Conservation (phyloP, 2,797 vertebrate genomes). For the Lagodon rhomboides region DNA sequence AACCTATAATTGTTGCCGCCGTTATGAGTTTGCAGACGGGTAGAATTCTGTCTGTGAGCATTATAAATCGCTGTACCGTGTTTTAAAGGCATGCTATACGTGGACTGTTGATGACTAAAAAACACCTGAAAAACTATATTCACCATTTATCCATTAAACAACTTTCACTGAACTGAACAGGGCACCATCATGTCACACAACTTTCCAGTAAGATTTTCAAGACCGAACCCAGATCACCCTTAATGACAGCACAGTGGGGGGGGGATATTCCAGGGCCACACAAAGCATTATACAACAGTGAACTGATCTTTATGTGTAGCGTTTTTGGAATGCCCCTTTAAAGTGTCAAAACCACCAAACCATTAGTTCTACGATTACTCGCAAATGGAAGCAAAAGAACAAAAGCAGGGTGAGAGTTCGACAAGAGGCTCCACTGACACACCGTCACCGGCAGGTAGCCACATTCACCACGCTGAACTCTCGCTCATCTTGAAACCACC, state of each 20-base stretch:
- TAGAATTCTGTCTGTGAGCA: too few species aligned
- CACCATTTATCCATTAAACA: neutral
- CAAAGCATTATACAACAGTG: neutral
- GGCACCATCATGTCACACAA: neutral
- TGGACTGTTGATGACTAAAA: neutral
- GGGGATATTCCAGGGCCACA: neutral
- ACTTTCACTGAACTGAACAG: neutral
- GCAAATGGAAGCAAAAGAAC: neutral
- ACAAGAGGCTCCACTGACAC: neutral
- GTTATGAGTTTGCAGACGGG: too few species aligned
- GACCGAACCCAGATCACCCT: neutral
- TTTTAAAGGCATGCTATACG: neutral
- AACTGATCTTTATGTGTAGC: neutral
- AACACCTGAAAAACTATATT: neutral
- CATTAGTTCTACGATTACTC: neutral
- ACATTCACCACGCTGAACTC: slow-evolving; percentile 11
- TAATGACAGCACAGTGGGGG: neutral
- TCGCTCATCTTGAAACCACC: slow-evolving; percentile 15
- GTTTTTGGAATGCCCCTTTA: neutral
- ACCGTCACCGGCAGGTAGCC: neutral
- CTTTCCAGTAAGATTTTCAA: neutral
- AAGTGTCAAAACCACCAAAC: neutral
- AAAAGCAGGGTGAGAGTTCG: too few species aligned
- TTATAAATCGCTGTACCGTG: too few species aligned
- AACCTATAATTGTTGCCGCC: neutral